Conservation (phyloP, 2,888 invertebrate species). For the Leptodirus hochenwartii region DNA sequence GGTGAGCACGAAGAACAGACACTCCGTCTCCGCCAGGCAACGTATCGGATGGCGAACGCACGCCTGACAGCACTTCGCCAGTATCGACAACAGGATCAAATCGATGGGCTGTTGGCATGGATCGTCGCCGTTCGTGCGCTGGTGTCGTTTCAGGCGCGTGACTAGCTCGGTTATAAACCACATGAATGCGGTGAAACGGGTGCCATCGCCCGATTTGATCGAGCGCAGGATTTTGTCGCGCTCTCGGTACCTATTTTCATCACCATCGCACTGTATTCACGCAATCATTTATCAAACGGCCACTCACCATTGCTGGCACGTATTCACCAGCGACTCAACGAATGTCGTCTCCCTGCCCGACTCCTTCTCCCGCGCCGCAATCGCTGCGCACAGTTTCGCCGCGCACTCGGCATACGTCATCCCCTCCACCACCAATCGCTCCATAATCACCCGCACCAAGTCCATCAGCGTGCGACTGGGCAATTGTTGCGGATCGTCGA, state of each 20-base stretch:
- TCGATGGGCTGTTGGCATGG: conserved; percentile 51
- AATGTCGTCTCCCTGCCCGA: conserved; percentile 80
- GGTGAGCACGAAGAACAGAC: conserved; percentile 74
- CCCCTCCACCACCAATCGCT: conserved; percentile 64
- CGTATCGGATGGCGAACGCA: conserved; percentile 69
- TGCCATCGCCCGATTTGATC: conserved; percentile 40
- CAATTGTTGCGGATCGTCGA: conserved; percentile 67
- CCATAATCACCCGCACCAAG: conserved; percentile 62
- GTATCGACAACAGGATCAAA: conserved; percentile 59
- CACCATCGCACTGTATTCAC: too few species aligned
- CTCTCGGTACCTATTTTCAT: too few species aligned
- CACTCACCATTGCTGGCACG: conserved; percentile 66
- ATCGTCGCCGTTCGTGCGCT: conserved; percentile 33
- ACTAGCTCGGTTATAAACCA: conserved; percentile 83
- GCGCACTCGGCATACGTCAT: conserved; percentile 61
- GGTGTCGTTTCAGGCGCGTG: conserved; percentile 60
- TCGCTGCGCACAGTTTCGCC: conserved; percentile 68
- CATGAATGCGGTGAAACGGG: conserved; percentile 66
- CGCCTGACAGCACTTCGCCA: conserved; percentile 79
- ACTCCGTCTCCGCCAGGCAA: conserved; percentile 70
- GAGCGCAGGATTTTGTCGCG: conserved; percentile 46
- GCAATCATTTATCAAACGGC: too few species aligned
- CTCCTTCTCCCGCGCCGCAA: conserved; percentile 72
- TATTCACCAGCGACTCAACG: conserved; percentile 73
- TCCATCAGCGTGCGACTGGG: conserved; percentile 64